phyloP scores from a whole-genome alignment of 2,797 vertebrate species.

The Cyclura pinguis region DNA sequence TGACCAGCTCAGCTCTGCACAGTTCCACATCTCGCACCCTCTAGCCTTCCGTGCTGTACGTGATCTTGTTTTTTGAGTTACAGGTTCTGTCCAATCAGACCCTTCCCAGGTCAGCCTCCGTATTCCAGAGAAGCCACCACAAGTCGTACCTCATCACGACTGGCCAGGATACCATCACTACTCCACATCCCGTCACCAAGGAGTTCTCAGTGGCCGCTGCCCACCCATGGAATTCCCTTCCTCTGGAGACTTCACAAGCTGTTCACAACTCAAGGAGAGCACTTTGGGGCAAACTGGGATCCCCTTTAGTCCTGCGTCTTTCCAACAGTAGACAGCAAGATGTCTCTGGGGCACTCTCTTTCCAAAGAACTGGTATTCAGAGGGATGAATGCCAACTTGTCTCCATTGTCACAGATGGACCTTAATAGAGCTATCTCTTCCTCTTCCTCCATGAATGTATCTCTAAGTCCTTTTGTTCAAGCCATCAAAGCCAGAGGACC shows the following conservation, averaged over 20 bases:
- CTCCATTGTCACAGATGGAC: not conserved
- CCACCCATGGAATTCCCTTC: not conserved
- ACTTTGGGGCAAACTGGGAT: not conserved
- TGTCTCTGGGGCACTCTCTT: not conserved
- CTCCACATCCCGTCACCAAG: not conserved
- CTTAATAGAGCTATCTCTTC: not conserved
- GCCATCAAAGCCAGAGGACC: not conserved
- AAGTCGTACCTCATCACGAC: not conserved
- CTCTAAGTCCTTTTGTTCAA: not conserved
- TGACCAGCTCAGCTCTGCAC: not conserved
- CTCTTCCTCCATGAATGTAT: not conserved
- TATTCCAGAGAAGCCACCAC: not conserved
- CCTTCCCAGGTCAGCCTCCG: not conserved
- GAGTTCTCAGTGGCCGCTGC: not conserved
- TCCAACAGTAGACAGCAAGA: not conserved
- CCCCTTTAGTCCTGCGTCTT: not conserved
- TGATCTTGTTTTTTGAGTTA: constrained; percentile 25
- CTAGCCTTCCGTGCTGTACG: too few relatives aligned
- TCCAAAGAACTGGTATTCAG: too few relatives aligned
- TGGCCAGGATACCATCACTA: not conserved
- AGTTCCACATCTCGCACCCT: not conserved
- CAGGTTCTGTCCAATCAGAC: constrained; percentile 3
- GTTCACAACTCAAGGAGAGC: not conserved
- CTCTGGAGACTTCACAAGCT: not conserved
- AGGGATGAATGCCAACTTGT: not conserved